Evolutionary conservation across 2,888 invertebrate genomes (phyloP).

Genomic region (Plagodis dolabraria): DNA sequence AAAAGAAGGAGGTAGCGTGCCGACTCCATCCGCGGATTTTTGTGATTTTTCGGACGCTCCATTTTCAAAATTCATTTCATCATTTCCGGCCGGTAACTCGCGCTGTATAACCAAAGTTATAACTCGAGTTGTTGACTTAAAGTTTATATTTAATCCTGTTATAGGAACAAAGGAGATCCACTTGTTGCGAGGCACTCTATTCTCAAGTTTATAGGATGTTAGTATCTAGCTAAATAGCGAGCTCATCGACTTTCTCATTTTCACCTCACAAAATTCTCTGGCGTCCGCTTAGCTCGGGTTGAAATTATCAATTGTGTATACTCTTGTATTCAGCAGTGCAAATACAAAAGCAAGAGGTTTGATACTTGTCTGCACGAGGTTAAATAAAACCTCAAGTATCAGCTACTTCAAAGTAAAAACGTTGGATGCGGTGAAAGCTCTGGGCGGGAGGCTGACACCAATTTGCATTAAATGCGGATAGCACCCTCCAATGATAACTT

Average conservation of each 20-base stretch:
- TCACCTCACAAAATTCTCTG: conserved; percentile 58
- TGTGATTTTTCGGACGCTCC: conserved; percentile 53
- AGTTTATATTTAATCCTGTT: conserved; percentile 40
- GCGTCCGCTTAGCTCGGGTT: conserved; percentile 52
- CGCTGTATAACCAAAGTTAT: conserved; percentile 26
- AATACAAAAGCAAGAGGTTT: conserved; percentile 70
- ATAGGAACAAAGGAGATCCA: conserved; percentile 53
- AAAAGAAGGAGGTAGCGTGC: conserved; percentile 74
- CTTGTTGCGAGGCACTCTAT: conserved; percentile 54
- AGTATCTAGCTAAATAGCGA: conserved; percentile 51
- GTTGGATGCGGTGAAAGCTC: conserved; percentile 58
- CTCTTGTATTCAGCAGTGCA: conserved; percentile 66
- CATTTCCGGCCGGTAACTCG: conserved; percentile 21
- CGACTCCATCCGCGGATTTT: conserved; percentile 62
- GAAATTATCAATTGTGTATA: conserved; percentile 68
- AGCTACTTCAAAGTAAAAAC: conserved; percentile 79
- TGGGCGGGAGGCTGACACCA: conserved; percentile 60
- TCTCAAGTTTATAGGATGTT: conserved; percentile 57
- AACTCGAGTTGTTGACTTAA: conserved; percentile 33
- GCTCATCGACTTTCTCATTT: conserved; percentile 57
- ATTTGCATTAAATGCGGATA: conserved; percentile 82
- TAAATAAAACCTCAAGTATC: conserved; percentile 75
- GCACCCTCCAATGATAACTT: conserved; percentile 72
- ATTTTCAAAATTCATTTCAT: conserved; percentile 44
- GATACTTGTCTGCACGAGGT: conserved; percentile 64